phyloP scores from a whole-genome alignment of 2,113 vertebrate genomes.

The Anarhynchus alexandrinus region DNA sequence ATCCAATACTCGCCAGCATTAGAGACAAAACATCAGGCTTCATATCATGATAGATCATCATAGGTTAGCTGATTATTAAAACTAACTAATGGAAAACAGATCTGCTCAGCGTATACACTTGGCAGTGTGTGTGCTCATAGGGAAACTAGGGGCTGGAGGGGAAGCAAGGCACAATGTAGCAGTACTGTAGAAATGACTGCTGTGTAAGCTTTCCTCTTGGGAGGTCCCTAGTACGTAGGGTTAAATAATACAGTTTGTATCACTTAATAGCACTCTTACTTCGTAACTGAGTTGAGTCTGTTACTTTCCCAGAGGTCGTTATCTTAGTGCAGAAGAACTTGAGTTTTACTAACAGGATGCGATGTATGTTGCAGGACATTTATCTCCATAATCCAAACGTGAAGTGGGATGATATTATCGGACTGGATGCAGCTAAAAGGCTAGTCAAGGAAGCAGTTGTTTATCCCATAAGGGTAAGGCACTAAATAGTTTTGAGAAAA shows the following conservation, averaged over 20 bases:
- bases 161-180: not conserved
- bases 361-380: slow-evolving; percentile 82
- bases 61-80: not conserved
- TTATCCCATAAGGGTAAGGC: slow-evolving; percentile 90
- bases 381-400: slow-evolving; percentile 92
- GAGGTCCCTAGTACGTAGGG: not conserved
- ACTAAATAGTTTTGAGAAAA: not conserved
- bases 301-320: not conserved
- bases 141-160: not conserved
- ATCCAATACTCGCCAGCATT: not conserved
- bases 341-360: slow-evolving; percentile 39
- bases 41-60: not conserved
- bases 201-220: not conserved
- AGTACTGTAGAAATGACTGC: not conserved
- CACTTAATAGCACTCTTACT: not conserved
- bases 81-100: not conserved
- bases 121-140: not conserved
- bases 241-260: not conserved
- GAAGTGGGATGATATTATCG: slow-evolving; percentile 93
- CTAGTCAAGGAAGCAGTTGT: slow-evolving; percentile 98
- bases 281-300: not conserved
- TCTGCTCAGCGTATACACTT: not conserved
- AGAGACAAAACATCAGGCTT: not conserved
- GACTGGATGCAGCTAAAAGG: slow-evolving; percentile 92
- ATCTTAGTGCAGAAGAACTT: not conserved